Conservation (phyloP, 2,113 vertebrate species). For the Aldabrachelys gigantea region DNA sequence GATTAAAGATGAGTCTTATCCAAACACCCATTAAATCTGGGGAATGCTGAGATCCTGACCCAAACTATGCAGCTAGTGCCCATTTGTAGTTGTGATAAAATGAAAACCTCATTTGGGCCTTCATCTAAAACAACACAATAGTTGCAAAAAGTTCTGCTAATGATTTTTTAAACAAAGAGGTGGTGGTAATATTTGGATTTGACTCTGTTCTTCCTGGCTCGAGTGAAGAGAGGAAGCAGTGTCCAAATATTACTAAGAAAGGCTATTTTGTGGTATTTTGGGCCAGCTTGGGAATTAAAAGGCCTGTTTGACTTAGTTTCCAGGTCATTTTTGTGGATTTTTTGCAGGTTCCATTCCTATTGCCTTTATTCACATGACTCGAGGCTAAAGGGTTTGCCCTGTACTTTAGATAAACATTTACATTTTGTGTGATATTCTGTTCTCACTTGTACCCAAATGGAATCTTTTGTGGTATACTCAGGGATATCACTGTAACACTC, state of each 20-base stretch:
- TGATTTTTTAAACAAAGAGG: background rate
- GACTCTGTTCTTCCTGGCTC: background rate
- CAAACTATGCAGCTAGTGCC: background rate
- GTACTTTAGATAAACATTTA: background rate
- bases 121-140: background rate
- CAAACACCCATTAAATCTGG: background rate
- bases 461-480: background rate
- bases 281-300: background rate
- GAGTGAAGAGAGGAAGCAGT: background rate
- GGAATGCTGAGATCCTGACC: background rate
- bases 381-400: background rate
- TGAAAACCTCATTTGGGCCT: background rate
- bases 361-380: background rate
- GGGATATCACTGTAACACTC: background rate
- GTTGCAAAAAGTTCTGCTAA: background rate
- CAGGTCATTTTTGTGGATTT: background rate
- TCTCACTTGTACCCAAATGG: background rate
- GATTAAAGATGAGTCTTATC: background rate
- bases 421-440: background rate
- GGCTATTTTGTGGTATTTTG: background rate
- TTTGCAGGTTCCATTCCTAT: background rate
- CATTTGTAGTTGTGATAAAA: background rate
- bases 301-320: background rate
- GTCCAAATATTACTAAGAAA: background rate
- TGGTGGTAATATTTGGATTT: background rate